Evolutionary conservation across 2,113 vertebrate genomes (phyloP).

Genomic region (Myiozetetes cayanensis): DNA sequence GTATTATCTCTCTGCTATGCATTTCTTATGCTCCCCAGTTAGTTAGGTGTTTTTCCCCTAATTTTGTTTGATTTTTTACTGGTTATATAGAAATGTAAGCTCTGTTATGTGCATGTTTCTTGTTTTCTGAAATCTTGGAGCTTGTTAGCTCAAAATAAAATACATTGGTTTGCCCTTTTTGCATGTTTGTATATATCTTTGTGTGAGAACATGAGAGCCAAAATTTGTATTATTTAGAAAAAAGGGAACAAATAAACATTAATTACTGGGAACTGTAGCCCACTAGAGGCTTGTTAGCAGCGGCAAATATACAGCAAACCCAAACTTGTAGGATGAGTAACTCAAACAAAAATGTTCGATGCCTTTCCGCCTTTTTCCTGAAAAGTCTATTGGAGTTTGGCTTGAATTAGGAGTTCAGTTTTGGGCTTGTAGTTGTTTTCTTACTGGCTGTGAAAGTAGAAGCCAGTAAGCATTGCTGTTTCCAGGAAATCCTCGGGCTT

Average conservation of each 20-base stretch:
- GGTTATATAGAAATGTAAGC: neutral
- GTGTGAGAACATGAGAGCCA: neutral
- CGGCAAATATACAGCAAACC: neutral
- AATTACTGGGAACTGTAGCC: neutral
- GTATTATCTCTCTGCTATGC: neutral
- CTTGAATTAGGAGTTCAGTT: neutral
- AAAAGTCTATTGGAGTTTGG: neutral
- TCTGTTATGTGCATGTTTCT: neutral
- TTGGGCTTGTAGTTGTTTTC: constrained; percentile 1
- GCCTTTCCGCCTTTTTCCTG: neutral
- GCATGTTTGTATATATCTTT: neutral
- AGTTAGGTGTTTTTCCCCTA: neutral
- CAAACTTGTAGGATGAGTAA: neutral
- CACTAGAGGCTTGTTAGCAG: neutral
- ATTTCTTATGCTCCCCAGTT: neutral
- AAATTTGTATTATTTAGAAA: neutral
- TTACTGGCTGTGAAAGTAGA: neutral
- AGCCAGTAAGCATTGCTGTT: neutral
- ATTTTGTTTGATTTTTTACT: neutral
- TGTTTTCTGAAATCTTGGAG: neutral
- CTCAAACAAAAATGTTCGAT: neutral
- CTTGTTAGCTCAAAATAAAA: constrained; percentile 11
- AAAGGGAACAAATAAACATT: neutral
- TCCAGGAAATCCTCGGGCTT: neutral
- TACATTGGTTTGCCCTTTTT: neutral